Percentiles rank a stretch among this genome's conserved stretches.
Evolutionary conservation across 2,888 invertebrate genomes (phyloP).

Genomic region (Pollenia amentaria): DNA sequence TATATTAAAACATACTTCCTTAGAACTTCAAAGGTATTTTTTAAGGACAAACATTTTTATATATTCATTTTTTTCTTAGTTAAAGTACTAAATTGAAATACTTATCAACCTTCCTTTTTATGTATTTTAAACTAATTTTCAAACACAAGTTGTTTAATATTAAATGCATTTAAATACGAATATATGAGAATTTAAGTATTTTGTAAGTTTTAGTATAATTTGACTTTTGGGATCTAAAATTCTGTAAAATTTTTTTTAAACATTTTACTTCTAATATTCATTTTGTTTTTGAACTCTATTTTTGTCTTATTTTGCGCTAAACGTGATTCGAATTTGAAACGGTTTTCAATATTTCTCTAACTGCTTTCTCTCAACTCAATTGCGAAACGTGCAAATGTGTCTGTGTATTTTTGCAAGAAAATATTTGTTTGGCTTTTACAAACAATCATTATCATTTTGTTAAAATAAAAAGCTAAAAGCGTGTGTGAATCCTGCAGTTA

Average conservation of each 20-base stretch:
- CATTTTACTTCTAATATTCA: slow-evolving; percentile 37
- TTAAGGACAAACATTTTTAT: background rate
- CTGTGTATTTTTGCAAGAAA: slow-evolving; percentile 16
- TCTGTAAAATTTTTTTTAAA: slow-evolving; percentile 31
- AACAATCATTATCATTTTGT: slow-evolving; percentile 54
- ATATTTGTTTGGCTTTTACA: slow-evolving; percentile 54
- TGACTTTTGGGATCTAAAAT: slow-evolving; percentile 37
- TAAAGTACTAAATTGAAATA: background rate
- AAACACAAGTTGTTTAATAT: background rate
- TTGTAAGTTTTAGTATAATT: slow-evolving; percentile 45
- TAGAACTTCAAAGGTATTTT: too few species aligned
- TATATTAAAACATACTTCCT: too few species aligned
- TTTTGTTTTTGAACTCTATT: slow-evolving; percentile 18
- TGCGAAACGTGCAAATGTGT: slow-evolving; percentile 26
- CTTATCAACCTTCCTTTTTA: background rate
- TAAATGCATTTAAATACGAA: slow-evolving; percentile 41
- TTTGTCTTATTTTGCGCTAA: slow-evolving; percentile 17
- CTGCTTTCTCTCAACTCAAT: background rate
- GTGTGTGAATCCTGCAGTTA: background rate
- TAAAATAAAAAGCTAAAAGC: slow-evolving; percentile 2
- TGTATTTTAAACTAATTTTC: background rate
- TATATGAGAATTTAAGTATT: background rate
- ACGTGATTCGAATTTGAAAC: slow-evolving; percentile 65
- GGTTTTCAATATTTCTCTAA: slow-evolving; percentile 17
- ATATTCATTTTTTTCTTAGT: background rate